These are phyloP conservation scores for Diarsia dahlii DNA, from an alignment of 2,888 invertebrate species.

Conservation along the genomic window DNA sequence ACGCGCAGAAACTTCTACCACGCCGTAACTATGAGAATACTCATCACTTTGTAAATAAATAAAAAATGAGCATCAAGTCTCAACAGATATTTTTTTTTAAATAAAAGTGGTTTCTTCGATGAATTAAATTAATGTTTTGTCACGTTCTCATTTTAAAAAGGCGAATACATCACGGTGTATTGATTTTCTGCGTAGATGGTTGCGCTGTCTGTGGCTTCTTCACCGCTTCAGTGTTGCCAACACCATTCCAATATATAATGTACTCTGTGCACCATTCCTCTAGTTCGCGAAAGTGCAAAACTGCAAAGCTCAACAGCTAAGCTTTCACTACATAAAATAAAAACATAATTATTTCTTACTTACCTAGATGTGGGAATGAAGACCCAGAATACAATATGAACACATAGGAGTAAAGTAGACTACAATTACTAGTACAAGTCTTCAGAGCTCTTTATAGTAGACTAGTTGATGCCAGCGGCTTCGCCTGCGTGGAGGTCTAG, in stretches of 20 bases:
- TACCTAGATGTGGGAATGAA: no score
- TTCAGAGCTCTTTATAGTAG: background rate
- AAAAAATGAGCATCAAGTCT: slow-evolving; percentile 90
- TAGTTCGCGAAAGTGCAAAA: background rate
- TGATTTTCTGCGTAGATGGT: slow-evolving; percentile 84
- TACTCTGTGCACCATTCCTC: background rate
- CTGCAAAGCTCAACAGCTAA: background rate
- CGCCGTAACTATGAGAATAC: slow-evolving; percentile 90
- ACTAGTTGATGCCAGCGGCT: no score
- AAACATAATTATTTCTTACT: background rate
- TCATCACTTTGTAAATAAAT: slow-evolving; percentile 91
- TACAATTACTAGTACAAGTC: background rate
- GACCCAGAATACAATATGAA: background rate
- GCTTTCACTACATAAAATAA: background rate
- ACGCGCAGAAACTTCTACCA: slow-evolving; percentile 89
- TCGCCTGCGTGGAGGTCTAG: background rate
- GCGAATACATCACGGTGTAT: slow-evolving; percentile 88
- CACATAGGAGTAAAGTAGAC: background rate
- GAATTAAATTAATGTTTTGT: slow-evolving; percentile 88
- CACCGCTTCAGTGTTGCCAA: slow-evolving; percentile 38
- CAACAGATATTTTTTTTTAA: slow-evolving; percentile 87
- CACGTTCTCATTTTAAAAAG: slow-evolving; percentile 91
- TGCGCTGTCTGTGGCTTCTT: slow-evolving; percentile 69
- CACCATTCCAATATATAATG: no score
- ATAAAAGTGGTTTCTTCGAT: slow-evolving; percentile 87